Evolutionary conservation across 1,140 invertebrate species (phyloP), one percentile per base, ranked within the genome.

Genomic region (Onthophagus taurus): DNA sequence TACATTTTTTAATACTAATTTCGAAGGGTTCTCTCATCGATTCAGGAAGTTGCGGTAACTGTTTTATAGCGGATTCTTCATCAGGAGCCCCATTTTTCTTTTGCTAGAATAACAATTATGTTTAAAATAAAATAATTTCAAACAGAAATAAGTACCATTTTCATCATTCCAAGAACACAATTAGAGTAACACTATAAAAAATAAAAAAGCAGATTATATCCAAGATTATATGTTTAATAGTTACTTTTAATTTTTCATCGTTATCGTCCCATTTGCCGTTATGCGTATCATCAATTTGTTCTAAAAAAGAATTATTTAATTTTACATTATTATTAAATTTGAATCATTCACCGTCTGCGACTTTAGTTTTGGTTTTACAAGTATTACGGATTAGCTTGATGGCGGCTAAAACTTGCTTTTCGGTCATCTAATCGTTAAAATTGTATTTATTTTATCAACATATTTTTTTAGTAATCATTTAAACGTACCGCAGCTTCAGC

Each of bases 251-350:
- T 19, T 13, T 33, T 3, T 43, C 13, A n/a, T 29, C 31, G 12
- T 4, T 13, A 17, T 48, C 46, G 37, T 30, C 42, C 29, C 29
- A 48, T 24, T 43, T 29, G 4, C 46, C 46, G 9, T 43, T 17
- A 16, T 48, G 46, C 46, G 36, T 48, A 14, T 48, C 24, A 12
- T 2, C 31, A 12, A 48, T 48, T 43, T 43, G 31, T 31, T 42
- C 46, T 47, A 24, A 20, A 42, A 42, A 34, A 7, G 21, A 30
- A 45, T 16, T 19, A 26, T 20, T 36, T 16, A 18, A 46, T 46
- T 46, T 18, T 29, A 17, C 14, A 11, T 38, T 16, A 14, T 33
- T 38, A 13, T 11, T 17, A 34, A 31, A 29, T 35, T 9, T 35
- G 34, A 4, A 34, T 16, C 24, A 29, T 24, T 16, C 34, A 47